Base-by-base conservation (phyloP, 1,140 invertebrate genomes). In the Musca vetustissima region DNA sequence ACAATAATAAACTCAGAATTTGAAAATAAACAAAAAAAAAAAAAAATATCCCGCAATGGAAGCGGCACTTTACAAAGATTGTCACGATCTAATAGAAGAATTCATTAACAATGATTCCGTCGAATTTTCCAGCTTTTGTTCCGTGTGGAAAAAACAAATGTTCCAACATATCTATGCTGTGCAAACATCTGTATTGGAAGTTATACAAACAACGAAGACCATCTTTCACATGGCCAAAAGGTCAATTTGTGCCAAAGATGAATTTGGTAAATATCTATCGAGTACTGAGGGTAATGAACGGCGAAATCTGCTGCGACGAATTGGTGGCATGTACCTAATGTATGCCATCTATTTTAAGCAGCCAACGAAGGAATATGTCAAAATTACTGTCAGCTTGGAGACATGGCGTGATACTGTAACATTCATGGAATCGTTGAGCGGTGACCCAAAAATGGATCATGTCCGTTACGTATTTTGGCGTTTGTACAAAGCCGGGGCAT, bases 321-420 rank as follows among this genome's bases (percentile, higher is more conserved):
- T 79, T 55, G 77, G 75, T 0, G 76, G 66, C 2, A 64, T 81
- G 21, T 81, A 69, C 61, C 32, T 81, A 17, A 53, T 81, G 0
- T 78, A 81, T 57, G 70, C 69, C 13, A 74, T 81, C 17, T 81
- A 76, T 57, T 73, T 81, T 64, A 79, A 81, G 59, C 79, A 81
- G 55, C 79, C 79, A 2, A 80, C 79, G 7, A 71, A 74, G 17
- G 61, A 70, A 11, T 81, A 73, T 64, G 64, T 75, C 1, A 81
- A 76, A 55, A 77, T 81, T 32, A 71, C 79, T 8, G 71, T 75
- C 0, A 73, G 72, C 2, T 66, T 69, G 1, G 17, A 68, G 14
- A 78, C 76, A 0, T 81, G 76, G 76, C 59, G 72, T 32, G 65
- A 68, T 0, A 59, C 81, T 4, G 71, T 55, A 11, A 64, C 43